A percentile compares a stretch with the other conserved stretches of the same genome.
Evolutionary conservation across 2,888 invertebrate species (phyloP).

Genomic region (Pycnomerus fuliginosus): DNA sequence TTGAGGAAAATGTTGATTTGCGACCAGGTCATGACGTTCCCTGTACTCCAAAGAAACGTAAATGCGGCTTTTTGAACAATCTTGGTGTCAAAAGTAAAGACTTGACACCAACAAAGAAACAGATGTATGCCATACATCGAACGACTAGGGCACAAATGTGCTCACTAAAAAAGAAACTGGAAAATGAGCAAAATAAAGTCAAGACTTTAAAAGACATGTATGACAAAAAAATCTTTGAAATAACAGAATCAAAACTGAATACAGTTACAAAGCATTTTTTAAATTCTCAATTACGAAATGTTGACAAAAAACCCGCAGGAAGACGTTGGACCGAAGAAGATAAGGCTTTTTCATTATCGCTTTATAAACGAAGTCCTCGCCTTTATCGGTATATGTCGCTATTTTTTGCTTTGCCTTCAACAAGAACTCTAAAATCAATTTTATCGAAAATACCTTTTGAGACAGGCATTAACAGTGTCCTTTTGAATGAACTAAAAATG

Average conservation of each 20-base stretch:
- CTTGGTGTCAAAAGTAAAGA: too few species aligned
- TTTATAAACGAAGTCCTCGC: slow-evolving; percentile 30
- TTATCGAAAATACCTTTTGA: slow-evolving; percentile 28
- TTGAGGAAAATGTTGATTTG: too few species aligned
- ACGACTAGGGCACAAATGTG: neutral
- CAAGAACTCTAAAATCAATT: slow-evolving; percentile 25
- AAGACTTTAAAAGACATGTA: slow-evolving; percentile 9
- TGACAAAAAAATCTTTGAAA: slow-evolving; percentile 15
- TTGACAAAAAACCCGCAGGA: slow-evolving; percentile 10
- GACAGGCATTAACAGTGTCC: slow-evolving; percentile 21
- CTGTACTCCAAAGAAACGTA: too few species aligned
- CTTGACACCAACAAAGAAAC: neutral
- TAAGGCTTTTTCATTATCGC: slow-evolving; percentile 29
- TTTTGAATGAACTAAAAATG: slow-evolving; percentile 21
- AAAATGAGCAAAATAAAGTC: neutral
- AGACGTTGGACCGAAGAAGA: slow-evolving; percentile 25
- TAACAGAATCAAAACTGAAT: slow-evolving; percentile 25
- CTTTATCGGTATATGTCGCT: slow-evolving; percentile 25
- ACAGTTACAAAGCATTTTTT: slow-evolving; percentile 28
- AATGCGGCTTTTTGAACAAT: too few species aligned
- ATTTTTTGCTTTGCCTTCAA: slow-evolving; percentile 28
- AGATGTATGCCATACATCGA: neutral
- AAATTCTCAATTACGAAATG: slow-evolving; percentile 27
- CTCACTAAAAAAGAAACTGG: neutral
- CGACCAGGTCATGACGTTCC: too few species aligned